Conservation (phyloP, 2,113 vertebrate genomes). For the Dipodomys ordii region DNA sequence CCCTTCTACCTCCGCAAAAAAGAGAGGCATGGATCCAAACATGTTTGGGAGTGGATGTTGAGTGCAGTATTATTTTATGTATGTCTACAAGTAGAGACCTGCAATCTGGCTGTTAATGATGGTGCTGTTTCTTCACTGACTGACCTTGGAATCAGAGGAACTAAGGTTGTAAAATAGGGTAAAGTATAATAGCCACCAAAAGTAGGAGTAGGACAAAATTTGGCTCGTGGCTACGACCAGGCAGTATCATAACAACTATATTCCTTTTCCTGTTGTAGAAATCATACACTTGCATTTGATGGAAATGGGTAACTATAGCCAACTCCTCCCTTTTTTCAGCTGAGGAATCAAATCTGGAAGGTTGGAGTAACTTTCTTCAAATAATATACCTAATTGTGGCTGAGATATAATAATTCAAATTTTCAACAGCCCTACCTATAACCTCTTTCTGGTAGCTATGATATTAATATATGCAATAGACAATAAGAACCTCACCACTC, state of each 20-base stretch:
- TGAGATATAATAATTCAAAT: background rate
- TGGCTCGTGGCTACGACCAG: background rate
- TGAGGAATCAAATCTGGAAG: background rate
- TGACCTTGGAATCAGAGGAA: background rate
- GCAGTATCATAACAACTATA: background rate
- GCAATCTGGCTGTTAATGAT: background rate
- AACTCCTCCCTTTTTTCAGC: background rate
- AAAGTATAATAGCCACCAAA: background rate
- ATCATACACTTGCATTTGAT: background rate
- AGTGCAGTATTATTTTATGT: background rate
- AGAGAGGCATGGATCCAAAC: background rate
- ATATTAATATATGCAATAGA: background rate
- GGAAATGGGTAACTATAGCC: background rate
- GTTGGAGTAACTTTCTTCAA: background rate
- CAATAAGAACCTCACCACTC: background rate
- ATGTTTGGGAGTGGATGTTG: background rate
- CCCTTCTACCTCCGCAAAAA: background rate
- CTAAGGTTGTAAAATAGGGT: background rate
- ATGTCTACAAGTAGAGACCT: background rate
- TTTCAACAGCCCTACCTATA: background rate
- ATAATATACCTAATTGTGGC: background rate
- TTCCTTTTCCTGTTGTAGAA: background rate
- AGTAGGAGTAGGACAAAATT: background rate
- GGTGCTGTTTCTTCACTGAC: background rate
- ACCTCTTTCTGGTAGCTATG: background rate